Conservation (phyloP, 2,888 invertebrate species). For the Dyspetes luteomarginatus region DNA sequence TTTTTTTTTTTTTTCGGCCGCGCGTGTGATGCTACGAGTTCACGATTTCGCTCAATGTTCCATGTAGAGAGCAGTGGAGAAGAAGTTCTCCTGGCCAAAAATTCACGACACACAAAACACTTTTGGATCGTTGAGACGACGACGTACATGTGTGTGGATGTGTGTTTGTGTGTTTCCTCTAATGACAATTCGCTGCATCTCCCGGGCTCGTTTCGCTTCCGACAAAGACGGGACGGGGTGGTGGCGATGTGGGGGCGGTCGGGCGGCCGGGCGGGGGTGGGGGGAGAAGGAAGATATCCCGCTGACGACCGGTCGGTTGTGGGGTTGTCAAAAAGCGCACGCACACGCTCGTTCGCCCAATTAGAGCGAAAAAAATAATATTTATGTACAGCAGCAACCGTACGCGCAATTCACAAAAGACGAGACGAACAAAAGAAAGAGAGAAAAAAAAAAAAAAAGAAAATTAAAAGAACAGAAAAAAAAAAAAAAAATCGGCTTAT, state of each 20-base stretch:
- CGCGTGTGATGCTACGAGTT: background rate
- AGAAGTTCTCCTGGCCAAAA: background rate
- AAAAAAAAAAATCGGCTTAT: conserved; percentile 47
- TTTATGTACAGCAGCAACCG: conserved; percentile 57
- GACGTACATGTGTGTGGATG: too few relatives aligned
- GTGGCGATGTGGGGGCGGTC: too few relatives aligned
- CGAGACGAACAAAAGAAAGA: conserved; percentile 37
- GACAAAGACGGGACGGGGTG: conserved; percentile 32
- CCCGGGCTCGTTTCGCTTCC: conserved; percentile 34
- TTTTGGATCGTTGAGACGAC: conserved; percentile 50
- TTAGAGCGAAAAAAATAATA: conserved; percentile 54
- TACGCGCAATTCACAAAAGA: conserved; percentile 54
- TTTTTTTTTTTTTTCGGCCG: background rate
- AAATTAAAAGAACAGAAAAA: conserved; percentile 5
- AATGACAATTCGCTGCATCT: conserved; percentile 42
- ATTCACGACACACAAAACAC: conserved; percentile 55
- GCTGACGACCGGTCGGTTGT: background rate
- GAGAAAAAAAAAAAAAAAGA: conserved; percentile 37
- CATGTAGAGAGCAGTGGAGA: background rate
- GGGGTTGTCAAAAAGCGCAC: conserved; percentile 17
- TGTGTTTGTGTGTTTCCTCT: conserved; percentile 47
- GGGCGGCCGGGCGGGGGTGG: too few relatives aligned
- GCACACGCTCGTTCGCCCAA: conserved; percentile 12
- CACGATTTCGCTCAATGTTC: conserved; percentile 9
- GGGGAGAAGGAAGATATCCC: too few relatives aligned